Evolutionary conservation across 2,113 vertebrate genomes (phyloP), one percentile per base, ranked within the genome.

Genomic region (Chaetura pelagica): DNA sequence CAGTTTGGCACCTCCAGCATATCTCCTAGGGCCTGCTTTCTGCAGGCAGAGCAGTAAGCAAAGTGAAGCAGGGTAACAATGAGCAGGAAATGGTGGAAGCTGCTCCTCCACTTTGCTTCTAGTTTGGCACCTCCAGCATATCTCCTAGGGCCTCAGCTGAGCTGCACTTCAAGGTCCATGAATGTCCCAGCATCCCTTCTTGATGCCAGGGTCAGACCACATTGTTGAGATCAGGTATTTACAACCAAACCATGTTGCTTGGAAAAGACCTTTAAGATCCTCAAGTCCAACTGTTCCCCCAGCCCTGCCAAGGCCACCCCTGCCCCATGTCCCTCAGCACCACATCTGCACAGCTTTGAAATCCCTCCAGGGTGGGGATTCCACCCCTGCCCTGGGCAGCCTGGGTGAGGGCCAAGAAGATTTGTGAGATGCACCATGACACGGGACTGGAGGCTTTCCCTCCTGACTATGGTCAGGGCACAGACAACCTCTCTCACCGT

Each of bases 181-280:
- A 48, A 2, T 0, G 3, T 8, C 29, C 59, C 88, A 63, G 61
- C 42, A 9, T 4, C 79, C n/a, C 58, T 38, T 38, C 38, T 38
- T 5, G n/a, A 34, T 2, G 9, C 22, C 44, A 35, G 10, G 0
- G 3, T 7, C 52, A 57, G 54, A 17, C 10, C 2, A 0, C 2
- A 6, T 2, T 32, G 64, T 12, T 52, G 19, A 68, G 32, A 44
- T 16, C 32, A 26, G 12, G 26, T 52, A 26, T 10, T 24, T 10
- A 48, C 20, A 48, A 48, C 21, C 46, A 20, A 21, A 48, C 19
- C 19, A 48, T 21, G 26, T 52, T 23, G 51, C 12, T 52, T 26
- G 51, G 51, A 52, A 52, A 14, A 14, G 24, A 52, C 51, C 51
- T 26, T 19, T 26, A 52, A 52, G 51, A 24, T 27, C 24, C 24